Evolutionary conservation across 2,888 invertebrate species (phyloP).

Genomic region (Meloe dianella): DNA sequence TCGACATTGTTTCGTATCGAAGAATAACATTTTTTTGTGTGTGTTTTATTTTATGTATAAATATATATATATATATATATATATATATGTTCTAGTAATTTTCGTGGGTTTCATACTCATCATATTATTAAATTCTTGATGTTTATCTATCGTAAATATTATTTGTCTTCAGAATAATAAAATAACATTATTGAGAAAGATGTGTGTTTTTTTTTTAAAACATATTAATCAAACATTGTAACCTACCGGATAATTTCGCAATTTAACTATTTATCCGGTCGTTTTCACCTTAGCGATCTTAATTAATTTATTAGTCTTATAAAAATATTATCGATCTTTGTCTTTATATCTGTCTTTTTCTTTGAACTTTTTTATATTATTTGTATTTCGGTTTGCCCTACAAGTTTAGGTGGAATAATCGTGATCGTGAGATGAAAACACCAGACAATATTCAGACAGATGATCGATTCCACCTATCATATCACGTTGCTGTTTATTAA

Average conservation of each 20-base stretch:
- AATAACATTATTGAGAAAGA: slow-evolving; percentile 11
- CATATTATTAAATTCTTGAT: slow-evolving; percentile 10
- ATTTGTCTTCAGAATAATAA: slow-evolving; percentile 9
- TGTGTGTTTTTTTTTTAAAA: not conserved
- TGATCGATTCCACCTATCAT: slow-evolving; percentile 18
- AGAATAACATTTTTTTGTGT: slow-evolving; percentile 7
- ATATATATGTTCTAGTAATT: too few relatives aligned
- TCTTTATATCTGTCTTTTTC: not conserved
- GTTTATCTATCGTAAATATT: slow-evolving; percentile 7
- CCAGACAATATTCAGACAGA: slow-evolving; percentile 27
- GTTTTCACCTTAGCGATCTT: not conserved
- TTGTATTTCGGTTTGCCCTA: not conserved
- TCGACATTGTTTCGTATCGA: slow-evolving; percentile 14
- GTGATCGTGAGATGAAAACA: slow-evolving; percentile 9
- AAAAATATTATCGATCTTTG: not conserved
- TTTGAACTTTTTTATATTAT: not conserved
- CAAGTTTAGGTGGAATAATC: not conserved
- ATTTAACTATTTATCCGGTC: not conserved
- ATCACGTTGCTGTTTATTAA: slow-evolving; percentile 21
- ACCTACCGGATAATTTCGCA: not conserved
- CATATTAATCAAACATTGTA: not conserved
- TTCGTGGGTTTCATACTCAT: slow-evolving; percentile 10
- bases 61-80: too few relatives aligned
- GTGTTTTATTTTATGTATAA: slow-evolving; percentile 11
- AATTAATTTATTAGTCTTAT: not conserved